Evolutionary conservation across 2,888 invertebrate species (phyloP).

Genomic region (Drosophila putrida): DNA sequence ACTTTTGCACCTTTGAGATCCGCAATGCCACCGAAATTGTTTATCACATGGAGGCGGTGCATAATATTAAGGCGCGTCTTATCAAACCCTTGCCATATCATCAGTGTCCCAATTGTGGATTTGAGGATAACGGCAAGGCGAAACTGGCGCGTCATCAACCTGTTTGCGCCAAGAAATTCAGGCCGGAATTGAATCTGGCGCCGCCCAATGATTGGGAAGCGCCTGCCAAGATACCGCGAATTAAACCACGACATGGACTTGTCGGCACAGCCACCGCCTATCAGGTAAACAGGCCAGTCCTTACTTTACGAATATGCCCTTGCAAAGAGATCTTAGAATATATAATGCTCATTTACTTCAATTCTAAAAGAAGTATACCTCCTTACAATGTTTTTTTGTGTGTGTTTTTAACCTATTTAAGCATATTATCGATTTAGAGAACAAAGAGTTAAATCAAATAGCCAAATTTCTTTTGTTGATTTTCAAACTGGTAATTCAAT

Average conservation of each 20-base stretch:
- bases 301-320: background rate
- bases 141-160: conserved; percentile 95
- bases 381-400: no score
- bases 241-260: conserved; percentile 85
- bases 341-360: no score
- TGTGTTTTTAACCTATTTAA: no score
- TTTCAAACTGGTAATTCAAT: no score
- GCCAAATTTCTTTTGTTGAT: no score
- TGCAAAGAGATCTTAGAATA: no score
- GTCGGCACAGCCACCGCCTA: conserved; percentile 86
- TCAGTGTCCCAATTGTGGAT: conserved; percentile 96
- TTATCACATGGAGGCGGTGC: conserved; percentile 96
- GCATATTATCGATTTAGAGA: no score
- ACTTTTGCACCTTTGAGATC: conserved; percentile 93
- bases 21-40: conserved; percentile 95
- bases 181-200: conserved; percentile 93
- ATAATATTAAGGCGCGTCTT: conserved; percentile 92
- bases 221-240: conserved; percentile 94
- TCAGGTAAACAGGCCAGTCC: conserved; percentile 74
- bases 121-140: conserved; percentile 96
- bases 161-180: conserved; percentile 95
- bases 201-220: conserved; percentile 97
- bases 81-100: conserved; percentile 95
- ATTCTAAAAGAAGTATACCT: no score
- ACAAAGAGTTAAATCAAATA: no score